Evolutionary conservation across 2,888 invertebrate genomes (phyloP).

Genomic region (Argyra leucocephala): DNA sequence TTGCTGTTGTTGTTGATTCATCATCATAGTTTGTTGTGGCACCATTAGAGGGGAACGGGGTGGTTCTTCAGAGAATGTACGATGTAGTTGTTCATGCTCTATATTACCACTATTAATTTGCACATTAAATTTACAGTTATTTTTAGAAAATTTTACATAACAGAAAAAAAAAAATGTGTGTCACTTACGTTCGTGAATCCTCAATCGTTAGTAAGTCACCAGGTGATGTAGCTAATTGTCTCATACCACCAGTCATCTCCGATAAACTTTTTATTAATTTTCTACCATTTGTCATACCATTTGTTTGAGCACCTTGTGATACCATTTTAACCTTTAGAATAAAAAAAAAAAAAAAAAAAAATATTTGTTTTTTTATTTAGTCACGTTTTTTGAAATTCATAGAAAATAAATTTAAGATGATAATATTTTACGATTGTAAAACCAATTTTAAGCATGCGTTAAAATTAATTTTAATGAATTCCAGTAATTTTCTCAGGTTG

Average conservation of each 20-base stretch:
- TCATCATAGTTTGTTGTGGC: conserved; percentile 24
- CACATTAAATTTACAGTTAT: too few relatives aligned
- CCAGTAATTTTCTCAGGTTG: too few relatives aligned
- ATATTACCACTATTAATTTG: conserved; percentile 25
- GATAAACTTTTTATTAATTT: conserved; percentile 76
- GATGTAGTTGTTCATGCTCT: conserved; percentile 67
- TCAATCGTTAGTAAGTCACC: conserved; percentile 10
- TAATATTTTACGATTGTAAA: too few relatives aligned
- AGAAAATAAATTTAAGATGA: too few relatives aligned
- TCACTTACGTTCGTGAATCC: conserved; percentile 18
- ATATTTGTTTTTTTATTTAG: not conserved
- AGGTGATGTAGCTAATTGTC: not conserved
- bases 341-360: conserved; percentile 8
- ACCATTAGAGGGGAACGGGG: conserved; percentile 50
- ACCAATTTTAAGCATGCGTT: too few relatives aligned
- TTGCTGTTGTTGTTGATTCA: not conserved
- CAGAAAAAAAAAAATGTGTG: too few relatives aligned
- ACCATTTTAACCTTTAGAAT: conserved; percentile 65
- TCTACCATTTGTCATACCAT: conserved; percentile 64
- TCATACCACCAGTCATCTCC: conserved; percentile 54
- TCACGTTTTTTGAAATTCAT: too few relatives aligned
- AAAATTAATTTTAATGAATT: too few relatives aligned
- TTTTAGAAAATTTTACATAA: too few relatives aligned
- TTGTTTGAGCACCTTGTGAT: conserved; percentile 83
- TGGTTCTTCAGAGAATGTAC: conserved; percentile 79